Evolutionary conservation across 1,140 invertebrate species (phyloP).

Genomic region (Coelopa frigida): DNA sequence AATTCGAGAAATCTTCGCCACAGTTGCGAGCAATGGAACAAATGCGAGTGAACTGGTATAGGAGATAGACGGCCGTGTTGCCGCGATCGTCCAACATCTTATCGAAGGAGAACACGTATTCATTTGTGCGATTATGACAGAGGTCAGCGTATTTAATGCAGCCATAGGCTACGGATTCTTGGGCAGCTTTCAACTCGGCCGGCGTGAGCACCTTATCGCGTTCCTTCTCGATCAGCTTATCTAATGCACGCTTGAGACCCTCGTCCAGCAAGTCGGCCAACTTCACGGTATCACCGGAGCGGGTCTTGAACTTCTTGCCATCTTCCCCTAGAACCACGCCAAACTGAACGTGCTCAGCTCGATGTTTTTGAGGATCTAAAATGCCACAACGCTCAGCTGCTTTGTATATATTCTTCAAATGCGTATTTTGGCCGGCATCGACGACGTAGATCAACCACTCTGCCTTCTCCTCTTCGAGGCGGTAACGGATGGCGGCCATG

Average conservation of each 20-base stretch:
- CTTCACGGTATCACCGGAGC: slow-evolving; percentile 93
- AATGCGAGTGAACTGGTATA: slow-evolving; percentile 95
- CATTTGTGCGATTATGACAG: slow-evolving; percentile 84
- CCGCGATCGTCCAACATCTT: slow-evolving; percentile 99
- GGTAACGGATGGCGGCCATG: slow-evolving; percentile 83
- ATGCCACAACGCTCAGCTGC: slow-evolving; percentile 68
- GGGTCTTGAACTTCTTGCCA: slow-evolving; percentile 98
- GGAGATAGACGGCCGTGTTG: slow-evolving; percentile 95
- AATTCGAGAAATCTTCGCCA: slow-evolving; percentile 52
- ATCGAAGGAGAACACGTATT: slow-evolving; percentile 99
- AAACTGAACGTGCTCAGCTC: slow-evolving; percentile 89
- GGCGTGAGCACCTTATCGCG: slow-evolving; percentile 74
- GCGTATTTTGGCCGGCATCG: slow-evolving; percentile 87
- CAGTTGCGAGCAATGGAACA: slow-evolving; percentile 80
- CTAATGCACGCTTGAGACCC: slow-evolving; percentile 74
- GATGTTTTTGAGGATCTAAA: slow-evolving; percentile 54
- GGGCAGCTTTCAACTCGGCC: slow-evolving; percentile 77
- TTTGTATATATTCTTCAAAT: slow-evolving; percentile 71
- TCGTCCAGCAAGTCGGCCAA: slow-evolving; percentile 90
- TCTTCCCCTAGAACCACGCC: slow-evolving; percentile 97
- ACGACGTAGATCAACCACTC: slow-evolving; percentile 94
- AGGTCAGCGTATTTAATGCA: slow-evolving; percentile 99
- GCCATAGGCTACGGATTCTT: slow-evolving; percentile 91
- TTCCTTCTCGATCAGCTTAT: slow-evolving; percentile 86
- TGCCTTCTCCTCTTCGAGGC: slow-evolving; percentile 80